Percentiles rank a stretch among this genome's conserved stretches.
Evolutionary conservation across 2,888 invertebrate species (phyloP).

Genomic region (Rhamphomyia laevipes): DNA sequence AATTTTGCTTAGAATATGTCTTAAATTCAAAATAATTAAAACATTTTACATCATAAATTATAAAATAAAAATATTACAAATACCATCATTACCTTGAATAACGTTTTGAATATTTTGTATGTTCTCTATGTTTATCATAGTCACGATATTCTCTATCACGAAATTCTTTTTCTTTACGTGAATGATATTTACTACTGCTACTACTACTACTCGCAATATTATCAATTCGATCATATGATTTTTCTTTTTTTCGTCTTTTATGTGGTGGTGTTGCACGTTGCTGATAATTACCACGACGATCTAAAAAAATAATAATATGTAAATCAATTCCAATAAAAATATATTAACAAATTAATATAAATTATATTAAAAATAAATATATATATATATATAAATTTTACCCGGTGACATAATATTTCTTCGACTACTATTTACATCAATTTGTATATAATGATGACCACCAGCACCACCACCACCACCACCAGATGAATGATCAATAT

Average conservation of each 20-base stretch:
- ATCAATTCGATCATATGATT: slow-evolving; percentile 12
- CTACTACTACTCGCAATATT: too few species aligned
- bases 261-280: slow-evolving; percentile 32
- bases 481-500: slow-evolving; percentile 6
- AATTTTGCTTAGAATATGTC: background rate
- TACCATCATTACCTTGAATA: slow-evolving; percentile 31
- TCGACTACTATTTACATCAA: background rate
- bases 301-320: slow-evolving; percentile 13
- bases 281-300: slow-evolving; percentile 31
- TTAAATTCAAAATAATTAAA: slow-evolving; percentile 1
- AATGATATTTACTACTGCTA: too few species aligned
- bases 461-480: too few species aligned
- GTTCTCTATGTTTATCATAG: slow-evolving; percentile 31
- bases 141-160: slow-evolving; percentile 13
- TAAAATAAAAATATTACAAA: too few species aligned
- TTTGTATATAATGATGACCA: slow-evolving; percentile 17
- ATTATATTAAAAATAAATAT: background rate
- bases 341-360: background rate
- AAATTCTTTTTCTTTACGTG: slow-evolving; percentile 10
- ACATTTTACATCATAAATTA: too few species aligned
- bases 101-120: slow-evolving; percentile 25
- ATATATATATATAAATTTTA: too few species aligned
- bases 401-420: background rate
- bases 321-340: too few species aligned
- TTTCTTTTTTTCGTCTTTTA: slow-evolving; percentile 32